Percentiles rank a stretch among this genome's conserved stretches.
Conservation (phyloP, 2,888 invertebrate species). For the Endomychus coccineus region DNA sequence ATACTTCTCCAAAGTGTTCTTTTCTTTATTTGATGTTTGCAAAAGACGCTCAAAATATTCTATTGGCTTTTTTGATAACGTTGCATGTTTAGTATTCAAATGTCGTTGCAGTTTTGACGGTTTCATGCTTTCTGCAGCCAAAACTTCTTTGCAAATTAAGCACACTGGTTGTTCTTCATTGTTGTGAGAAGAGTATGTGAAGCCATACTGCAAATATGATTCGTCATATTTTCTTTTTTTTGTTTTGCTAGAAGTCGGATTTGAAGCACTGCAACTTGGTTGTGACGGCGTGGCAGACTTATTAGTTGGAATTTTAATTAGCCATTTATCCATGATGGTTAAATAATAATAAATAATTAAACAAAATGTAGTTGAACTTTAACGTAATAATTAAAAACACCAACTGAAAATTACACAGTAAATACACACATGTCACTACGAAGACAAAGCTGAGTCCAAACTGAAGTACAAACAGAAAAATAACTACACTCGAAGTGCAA, state of each 20-base stretch:
- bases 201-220: constrained; percentile 17
- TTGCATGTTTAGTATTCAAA: too few species aligned
- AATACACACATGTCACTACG: constrained; percentile 16
- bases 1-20: constrained; percentile 8
- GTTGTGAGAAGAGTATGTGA: constrained; percentile 11
- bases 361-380: constrained; percentile 14
- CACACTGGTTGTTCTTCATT: constrained; percentile 18
- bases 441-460: constrained; percentile 15
- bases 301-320: constrained; percentile 14
- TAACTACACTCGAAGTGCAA: constrained; percentile 12
- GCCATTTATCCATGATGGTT: constrained; percentile 15
- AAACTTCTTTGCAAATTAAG: constrained; percentile 19
- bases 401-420: constrained; percentile 16
- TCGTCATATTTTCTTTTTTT: constrained; percentile 10
- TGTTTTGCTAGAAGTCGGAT: constrained; percentile 11
- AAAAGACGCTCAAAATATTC: constrained; percentile 9
- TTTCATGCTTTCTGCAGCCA: constrained; percentile 20
- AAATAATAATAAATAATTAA: constrained; percentile 15
- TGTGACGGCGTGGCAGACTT: constrained; percentile 14
- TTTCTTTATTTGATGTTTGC: constrained; percentile 8
- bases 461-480: constrained; percentile 16
- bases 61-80: constrained; percentile 9
- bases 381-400: constrained; percentile 16
- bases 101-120: too few species aligned
- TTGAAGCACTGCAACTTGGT: constrained; percentile 13